Percentiles rank a stretch among this genome's conserved stretches.
phyloP scores from a whole-genome alignment of 2,888 invertebrate genomes.

The Diarsia mendica region DNA sequence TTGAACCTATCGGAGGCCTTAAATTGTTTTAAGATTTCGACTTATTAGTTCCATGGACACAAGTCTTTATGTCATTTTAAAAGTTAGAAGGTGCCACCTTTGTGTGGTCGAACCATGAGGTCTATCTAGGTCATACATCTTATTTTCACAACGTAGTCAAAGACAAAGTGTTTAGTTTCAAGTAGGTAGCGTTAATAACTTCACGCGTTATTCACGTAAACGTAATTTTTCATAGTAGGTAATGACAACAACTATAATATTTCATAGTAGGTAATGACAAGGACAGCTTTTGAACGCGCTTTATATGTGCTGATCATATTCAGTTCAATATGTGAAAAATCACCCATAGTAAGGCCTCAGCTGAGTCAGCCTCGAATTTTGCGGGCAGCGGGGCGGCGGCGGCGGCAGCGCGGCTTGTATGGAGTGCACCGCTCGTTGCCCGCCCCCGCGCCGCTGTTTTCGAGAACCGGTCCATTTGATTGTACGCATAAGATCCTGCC shows the following conservation, averaged over 20 bases:
- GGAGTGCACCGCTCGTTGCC: no score
- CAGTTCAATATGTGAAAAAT: not conserved
- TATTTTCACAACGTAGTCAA: not conserved
- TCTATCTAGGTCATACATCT: not conserved
- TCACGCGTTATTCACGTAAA: not conserved
- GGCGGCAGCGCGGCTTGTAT: no score
- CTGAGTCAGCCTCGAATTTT: no score
- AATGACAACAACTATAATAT: not conserved
- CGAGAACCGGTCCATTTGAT: no score
- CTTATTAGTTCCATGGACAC: not conserved
- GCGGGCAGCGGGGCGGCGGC: no score
- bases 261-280: not conserved
- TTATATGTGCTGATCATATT: not conserved
- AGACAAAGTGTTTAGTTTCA: not conserved
- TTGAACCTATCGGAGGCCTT: not conserved
- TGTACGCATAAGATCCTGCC: no score
- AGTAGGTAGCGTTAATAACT: no score
- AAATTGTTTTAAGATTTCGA: not conserved
- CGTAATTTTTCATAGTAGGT: not conserved
- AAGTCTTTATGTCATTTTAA: not conserved
- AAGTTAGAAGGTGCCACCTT: not conserved
- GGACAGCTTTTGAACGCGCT: not conserved
- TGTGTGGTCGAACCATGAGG: not conserved
- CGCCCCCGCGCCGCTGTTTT: no score
- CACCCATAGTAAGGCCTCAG: not conserved